Base-by-base conservation (phyloP, 1,140 invertebrate species). In the Zaprionus gabonicus region DNA sequence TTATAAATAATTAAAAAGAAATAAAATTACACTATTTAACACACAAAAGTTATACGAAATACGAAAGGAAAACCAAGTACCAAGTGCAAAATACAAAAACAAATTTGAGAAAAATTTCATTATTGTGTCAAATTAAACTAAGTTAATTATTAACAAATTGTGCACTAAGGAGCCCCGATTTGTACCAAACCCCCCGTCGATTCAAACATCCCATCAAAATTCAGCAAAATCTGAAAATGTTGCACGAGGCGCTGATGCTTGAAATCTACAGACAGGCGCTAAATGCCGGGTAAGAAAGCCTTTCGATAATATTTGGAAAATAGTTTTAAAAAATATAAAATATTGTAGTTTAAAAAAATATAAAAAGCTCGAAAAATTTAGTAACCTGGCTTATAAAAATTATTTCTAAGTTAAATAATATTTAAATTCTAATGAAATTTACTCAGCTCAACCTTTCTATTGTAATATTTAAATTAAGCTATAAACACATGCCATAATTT, bases 231-330 rank as follows among this genome's bases (percentile, higher is more conserved):
- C 78, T 91, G 17, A 92, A 92, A 78, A 93, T 93, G 92, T 82
- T 93, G 72, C 92, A 93, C 86, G 92, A 93, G 77, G 92, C 92
- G 57, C 60, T 93, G 64, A 92, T 93, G 92, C 81, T 93, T 66
- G 92, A 93, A 77, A 92, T 93, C 80, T 93, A 93, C 91, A 90
- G 92, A 81, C 92, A 93, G 81, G 92, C 92, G 63, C 72, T 93
- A 41, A 93, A 91, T 87, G 92, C 92, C 69, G 92, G 92, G 92
- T 93, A 93, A 92, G 91, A 15, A 28, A 62, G 38, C 9, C 60
- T 59, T 38, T 36, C 44, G 38, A 6, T 10, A 15, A 36, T 34
- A 34, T 6, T 6, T 15, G 9, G 34, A 10, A 10, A 4, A 25
- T 2, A 41, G 20, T 20, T 20, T 20, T 20, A 20, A 20, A 20